These are phyloP conservation scores for Diplolepis rosae DNA, from an alignment of 2,888 invertebrate species.

Conservation along the genomic window DNA sequence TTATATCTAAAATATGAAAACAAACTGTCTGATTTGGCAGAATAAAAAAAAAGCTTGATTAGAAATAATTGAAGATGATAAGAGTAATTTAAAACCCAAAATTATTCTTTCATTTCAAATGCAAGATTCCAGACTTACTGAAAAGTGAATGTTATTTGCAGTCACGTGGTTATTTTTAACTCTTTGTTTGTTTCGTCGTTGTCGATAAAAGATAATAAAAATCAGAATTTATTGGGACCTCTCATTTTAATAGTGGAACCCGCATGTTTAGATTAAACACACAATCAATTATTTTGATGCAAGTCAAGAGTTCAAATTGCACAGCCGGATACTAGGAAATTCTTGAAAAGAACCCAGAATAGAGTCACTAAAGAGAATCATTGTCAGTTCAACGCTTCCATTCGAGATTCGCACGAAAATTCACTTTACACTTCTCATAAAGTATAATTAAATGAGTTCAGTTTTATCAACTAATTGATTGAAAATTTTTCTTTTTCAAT, in stretches of 20 bases:
- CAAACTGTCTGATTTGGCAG: too few species aligned
- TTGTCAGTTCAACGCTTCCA: constrained; percentile 36
- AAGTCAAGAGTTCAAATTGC: neutral
- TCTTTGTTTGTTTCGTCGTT: neutral
- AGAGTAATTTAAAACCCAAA: neutral
- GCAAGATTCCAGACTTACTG: too few species aligned
- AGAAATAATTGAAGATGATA: too few species aligned
- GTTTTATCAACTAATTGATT: constrained; percentile 22
- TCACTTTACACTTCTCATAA: constrained; percentile 29
- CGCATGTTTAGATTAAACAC: neutral
- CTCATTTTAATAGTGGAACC: neutral
- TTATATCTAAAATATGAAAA: too few species aligned
- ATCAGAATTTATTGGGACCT: neutral
- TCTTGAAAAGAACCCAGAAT: constrained; percentile 43
- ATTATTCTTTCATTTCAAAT: neutral
- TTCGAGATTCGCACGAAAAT: constrained; percentile 38
- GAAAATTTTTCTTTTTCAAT: too few species aligned
- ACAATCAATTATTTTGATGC: neutral
- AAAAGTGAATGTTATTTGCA: neutral
- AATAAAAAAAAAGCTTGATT: too few species aligned
- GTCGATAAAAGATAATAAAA: neutral
- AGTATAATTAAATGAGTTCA: constrained; percentile 35
- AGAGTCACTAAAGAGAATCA: constrained; percentile 40
- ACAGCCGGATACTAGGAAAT: constrained; percentile 34
- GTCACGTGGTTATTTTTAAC: neutral